A percentile compares a stretch with the other conserved stretches of the same genome.
phyloP scores from a whole-genome alignment of 2,888 invertebrate species.

The Drosophila mercatorum region DNA sequence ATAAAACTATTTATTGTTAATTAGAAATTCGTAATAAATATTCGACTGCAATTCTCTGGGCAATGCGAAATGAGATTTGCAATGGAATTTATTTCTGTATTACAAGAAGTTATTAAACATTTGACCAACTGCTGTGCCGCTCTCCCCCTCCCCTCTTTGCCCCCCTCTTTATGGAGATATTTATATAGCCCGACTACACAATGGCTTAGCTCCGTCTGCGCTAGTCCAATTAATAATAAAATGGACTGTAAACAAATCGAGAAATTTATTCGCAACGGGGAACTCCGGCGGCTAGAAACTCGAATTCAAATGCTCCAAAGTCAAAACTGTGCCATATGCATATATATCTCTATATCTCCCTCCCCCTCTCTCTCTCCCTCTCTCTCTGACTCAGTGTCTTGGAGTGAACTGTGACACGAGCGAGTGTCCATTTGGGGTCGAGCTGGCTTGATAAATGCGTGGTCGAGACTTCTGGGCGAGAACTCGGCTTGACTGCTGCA shows the following conservation, averaged over 20 bases:
- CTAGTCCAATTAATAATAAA: constrained; percentile 1
- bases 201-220: neutral
- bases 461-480: constrained; percentile 18
- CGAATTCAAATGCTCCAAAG: constrained; percentile 14
- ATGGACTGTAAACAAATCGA: constrained; percentile 2
- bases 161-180: neutral
- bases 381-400: neutral
- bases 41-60: no score
- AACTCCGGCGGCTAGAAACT: constrained; percentile 18
- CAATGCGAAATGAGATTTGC: no score
- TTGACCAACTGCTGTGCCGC: neutral
- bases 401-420: constrained; percentile 38
- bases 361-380: neutral
- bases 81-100: no score
- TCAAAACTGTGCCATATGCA: constrained; percentile 11
- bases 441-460: constrained; percentile 38
- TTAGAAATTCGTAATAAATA: no score
- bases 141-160: neutral
- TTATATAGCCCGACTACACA: neutral
- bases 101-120: neutral
- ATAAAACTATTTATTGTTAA: no score
- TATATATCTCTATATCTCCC: neutral
- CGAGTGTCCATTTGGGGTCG: constrained; percentile 26
- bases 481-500: constrained; percentile 32
- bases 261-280: constrained; percentile 8